Evolutionary conservation across 2,888 invertebrate species (phyloP), one percentile per base, ranked within the genome.

Genomic region (Drosophila prolongata): DNA sequence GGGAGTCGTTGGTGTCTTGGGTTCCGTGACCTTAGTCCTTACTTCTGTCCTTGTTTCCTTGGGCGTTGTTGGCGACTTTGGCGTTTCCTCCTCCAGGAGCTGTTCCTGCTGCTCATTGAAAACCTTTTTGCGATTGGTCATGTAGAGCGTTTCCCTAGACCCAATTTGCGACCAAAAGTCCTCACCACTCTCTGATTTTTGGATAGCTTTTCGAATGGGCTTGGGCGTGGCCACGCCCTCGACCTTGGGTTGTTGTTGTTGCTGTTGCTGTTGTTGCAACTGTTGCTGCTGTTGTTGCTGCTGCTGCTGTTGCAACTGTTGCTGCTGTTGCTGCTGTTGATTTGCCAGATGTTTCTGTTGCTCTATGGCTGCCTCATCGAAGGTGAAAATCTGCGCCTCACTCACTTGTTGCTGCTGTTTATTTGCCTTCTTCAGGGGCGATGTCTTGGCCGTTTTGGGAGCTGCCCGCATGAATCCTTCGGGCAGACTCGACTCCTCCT

Each of bases 111-210:
- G 89, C 70, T 94, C 94, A 34, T 92, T 90, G 47, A 94, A 78
- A 47, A 92, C 90, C 90, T 94, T 93, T 84, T 93, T 94, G 69
- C 95, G 93, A 80, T 94, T 93, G 57, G 92, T 91, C 87, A 94
- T 93, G 83, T 95, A 94, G 44, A 95, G 91, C n/a, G 95, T 94
- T 91, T 95, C 95, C 68, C 95, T 92, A 77, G 94, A 93, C 5
- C 94, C 95, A 71, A 95, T 94, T 91, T 93, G 93, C 30, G 94
- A 93, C 95, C 95, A 95, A 92, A 95, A 95, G 87, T 95, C 94
- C 61, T 92, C 92, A 3, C 90, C 90, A 58, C 91, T 92, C 2
- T 91, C 91, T 1, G 92, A 91, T 68, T 88, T 91, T 40, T 89
- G 83, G 11, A 91, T 2, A 1, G 77, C 72, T 60, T 89, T 89